Base-by-base conservation (phyloP, 2,888 invertebrate species). In the Dicycla oo region DNA sequence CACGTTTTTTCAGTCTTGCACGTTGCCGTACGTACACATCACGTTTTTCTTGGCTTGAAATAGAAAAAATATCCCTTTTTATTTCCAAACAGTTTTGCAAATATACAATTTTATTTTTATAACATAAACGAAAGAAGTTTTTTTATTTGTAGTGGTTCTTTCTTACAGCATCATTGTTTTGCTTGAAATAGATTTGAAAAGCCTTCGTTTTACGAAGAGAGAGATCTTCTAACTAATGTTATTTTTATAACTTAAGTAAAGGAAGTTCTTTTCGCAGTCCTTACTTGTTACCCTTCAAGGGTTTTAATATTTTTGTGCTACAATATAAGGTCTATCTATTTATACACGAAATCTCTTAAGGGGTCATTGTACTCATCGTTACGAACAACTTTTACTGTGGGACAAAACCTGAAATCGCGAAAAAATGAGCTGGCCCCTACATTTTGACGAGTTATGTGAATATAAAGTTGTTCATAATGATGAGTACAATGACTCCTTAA, bases 191-290 rank as follows among this genome's bases (percentile, higher is more conserved):
- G 5, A 56, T 43, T 49, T 71, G 15, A 49, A 70, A 49, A 40
- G 49, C 47, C 4, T 49, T 20, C 23, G 23, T 71, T 43, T 57
- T 40, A 18, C 43, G 23, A 34, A 38, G n/a, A 11, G 38, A 63
- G 5, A 53, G 18, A 18, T n/a, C 20, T 34, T 18, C 2, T 15
- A 20, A n/a, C 2, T 15, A 20, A 34, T 56, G 20, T 47, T 43
- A 67, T 57, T 58, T 67, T 38, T 45, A 10, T 53, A 68, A 47
- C 54, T 56, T 47, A 58, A 58, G 20, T 68, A 53, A 47, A 58
- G 1, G 6, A 60, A 45, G 0, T 47, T 54, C 2, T 75, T 65
- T 57, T 49, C 56, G 40, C 5, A 11, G 30, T 47, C 23, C 23
- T 54, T 47, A 20, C 23, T 54, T 47, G 23, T 65, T 56, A 56